Evolutionary conservation across 2,888 invertebrate genomes (phyloP), one percentile per base, ranked within the genome.

Genomic region (Gasteruption jaculator): DNA sequence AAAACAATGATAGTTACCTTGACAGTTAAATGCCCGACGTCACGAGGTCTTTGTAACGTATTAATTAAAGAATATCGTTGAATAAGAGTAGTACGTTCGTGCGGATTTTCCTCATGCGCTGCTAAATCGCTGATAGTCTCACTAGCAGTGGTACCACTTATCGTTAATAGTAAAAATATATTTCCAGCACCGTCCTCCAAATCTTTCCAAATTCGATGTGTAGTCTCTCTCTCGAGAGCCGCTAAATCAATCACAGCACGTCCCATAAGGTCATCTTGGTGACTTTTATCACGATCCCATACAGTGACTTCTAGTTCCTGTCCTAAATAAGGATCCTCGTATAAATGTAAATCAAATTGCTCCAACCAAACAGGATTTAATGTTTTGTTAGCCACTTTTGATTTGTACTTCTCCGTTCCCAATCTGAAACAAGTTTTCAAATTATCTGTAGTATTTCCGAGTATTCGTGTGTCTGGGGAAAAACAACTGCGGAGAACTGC

Each of bases 341-440:
- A 97, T 5, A 97, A 77, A 71, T 97, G 94, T 19, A 99, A 77
- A 70, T 99, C 96, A 67, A 97, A 95, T 73, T 96, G 95, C 65
- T 99, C 97, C 63, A 94, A 65, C 97, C 97, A 99, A 41, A 85
- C 81, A 0, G 94, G 93, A 67, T 86, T 87, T 38, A 91, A 73
- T 0, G 90, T 85, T 65, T 91, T 86, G 80, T 86, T 84, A 38
- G 85, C 80, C 42, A 86, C 83, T 71, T 95, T 92, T 68, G 92
- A 93, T 75, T 95, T 96, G 76, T 91, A 96, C 75, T 96, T 97
- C 74, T 97, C 97, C 60, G 89, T 90, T 47, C 94, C 96, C 73
- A 99, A 80, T 71, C 93, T 91, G 66, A 31, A 59, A 54, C 46
- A 33, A 26, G 38, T 38, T 35, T 22, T 29, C 3, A 20, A 34